phyloP scores from a whole-genome alignment of 2,797 vertebrate genomes.

The Macropus fuliginosus region DNA sequence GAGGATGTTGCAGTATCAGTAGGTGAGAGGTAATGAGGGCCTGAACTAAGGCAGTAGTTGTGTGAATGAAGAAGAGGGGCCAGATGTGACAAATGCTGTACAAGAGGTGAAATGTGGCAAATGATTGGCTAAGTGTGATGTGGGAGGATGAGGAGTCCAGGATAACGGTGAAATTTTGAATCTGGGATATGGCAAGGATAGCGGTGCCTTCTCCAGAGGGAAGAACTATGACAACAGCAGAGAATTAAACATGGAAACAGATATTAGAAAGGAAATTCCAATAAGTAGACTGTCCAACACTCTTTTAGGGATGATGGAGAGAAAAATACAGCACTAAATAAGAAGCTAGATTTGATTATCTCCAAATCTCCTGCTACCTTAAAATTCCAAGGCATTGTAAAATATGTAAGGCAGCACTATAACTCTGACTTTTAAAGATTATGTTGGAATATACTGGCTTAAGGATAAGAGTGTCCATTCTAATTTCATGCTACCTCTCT shows the following conservation, averaged over 20 bases:
- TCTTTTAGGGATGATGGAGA: not conserved
- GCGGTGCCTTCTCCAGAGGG: not conserved
- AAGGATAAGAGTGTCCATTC: constrained; percentile 16
- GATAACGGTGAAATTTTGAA: not conserved
- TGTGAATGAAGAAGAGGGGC: not conserved
- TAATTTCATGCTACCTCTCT: not conserved
- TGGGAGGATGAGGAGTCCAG: not conserved
- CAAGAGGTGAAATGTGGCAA: not conserved
- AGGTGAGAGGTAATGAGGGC: not conserved
- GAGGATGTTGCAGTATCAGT: not conserved
- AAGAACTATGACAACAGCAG: not conserved
- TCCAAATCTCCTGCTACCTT: not conserved
- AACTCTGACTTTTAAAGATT: constrained; percentile 3
- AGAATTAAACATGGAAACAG: not conserved
- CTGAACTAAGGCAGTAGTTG: not conserved
- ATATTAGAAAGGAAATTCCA: not conserved
- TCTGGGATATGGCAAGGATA: not conserved
- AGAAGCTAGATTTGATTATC: not conserved
- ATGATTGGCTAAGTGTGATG: not conserved
- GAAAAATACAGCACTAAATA: not conserved
- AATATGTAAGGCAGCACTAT: not conserved
- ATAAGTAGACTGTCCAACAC: not conserved
- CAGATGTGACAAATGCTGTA: not conserved
- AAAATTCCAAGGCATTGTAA: not conserved
- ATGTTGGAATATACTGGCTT: constrained; percentile 4